Evolutionary conservation across 2,888 invertebrate species (phyloP).

Genomic region (Trachelus troglodyta): DNA sequence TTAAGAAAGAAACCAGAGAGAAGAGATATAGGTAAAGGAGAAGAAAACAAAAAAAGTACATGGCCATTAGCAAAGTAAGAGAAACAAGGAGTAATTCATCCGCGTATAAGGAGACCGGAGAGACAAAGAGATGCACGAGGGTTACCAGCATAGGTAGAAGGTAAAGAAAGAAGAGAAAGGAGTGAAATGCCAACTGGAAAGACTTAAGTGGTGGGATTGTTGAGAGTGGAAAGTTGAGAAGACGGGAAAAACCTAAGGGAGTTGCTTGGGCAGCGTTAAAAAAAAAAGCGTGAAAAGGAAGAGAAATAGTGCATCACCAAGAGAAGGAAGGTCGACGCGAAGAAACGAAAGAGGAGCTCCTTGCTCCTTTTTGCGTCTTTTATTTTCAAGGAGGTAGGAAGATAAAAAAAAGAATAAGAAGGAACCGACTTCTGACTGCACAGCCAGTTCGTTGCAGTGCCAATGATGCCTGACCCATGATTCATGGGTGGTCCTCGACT

Average conservation of each 20-base stretch:
- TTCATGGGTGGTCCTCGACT: constrained; percentile 35
- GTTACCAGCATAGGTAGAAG: constrained; percentile 1
- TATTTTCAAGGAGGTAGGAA: constrained; percentile 9
- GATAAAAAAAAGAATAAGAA: not conserved
- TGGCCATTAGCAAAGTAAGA: constrained; percentile 29
- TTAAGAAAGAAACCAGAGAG: not conserved
- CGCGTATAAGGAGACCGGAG: constrained; percentile 17
- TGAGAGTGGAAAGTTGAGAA: constrained; percentile 13
- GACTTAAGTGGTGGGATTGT: not conserved
- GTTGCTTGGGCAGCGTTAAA: constrained; percentile 9
- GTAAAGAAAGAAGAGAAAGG: constrained; percentile 3
- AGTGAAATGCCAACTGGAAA: not conserved
- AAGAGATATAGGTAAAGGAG: constrained; percentile 1
- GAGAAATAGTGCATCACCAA: not conserved
- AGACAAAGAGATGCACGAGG: constrained; percentile 6
- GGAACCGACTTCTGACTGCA: constrained; percentile 12
- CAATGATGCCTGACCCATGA: constrained; percentile 31
- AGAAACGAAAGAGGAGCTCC: not conserved
- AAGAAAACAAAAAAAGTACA: constrained; percentile 12
- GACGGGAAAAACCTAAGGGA: not conserved
- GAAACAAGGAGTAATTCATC: constrained; percentile 24
- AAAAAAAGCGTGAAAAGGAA: constrained; percentile 1
- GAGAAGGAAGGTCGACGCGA: not conserved
- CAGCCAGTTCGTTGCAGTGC: constrained; percentile 11
- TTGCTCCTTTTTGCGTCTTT: not conserved